These are phyloP conservation scores for Lycopodina hypogea DNA, from an alignment of 37 sponge, comb jelly and placozoan genomes.

Conservation along the genomic window DNA sequence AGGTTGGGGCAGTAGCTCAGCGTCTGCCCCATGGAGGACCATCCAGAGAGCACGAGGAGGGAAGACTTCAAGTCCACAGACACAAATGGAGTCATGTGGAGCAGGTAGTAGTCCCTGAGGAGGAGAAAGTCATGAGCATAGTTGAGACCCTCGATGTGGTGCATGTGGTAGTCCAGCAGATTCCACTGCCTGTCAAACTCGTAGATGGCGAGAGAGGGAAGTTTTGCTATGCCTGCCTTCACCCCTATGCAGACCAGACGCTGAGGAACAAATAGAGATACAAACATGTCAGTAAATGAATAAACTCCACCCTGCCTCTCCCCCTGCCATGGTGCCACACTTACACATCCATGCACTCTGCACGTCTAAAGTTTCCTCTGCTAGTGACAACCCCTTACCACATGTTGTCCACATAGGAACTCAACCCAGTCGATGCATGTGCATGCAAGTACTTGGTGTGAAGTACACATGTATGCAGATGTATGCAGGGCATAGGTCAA, in stretches of 20 bases:
- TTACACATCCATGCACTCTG: no score
- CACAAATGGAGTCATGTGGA: constrained; percentile 91
- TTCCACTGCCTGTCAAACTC: constrained; percentile 80
- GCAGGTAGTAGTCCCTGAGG: constrained; percentile 77
- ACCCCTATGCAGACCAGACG: constrained; percentile 70
- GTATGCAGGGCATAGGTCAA: no score
- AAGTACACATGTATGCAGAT: no score
- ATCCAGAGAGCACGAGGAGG: constrained; percentile 33
- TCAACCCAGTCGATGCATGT: no score
- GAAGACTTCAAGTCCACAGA: constrained; percentile 11
- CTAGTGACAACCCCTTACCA: no score
- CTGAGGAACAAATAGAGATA: constrained; percentile 29
- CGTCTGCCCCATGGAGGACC: constrained; percentile 52
- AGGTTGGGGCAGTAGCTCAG: constrained; percentile 54
- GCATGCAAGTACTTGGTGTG: no score
- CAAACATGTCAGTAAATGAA: not conserved
- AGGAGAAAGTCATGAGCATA: constrained; percentile 88
- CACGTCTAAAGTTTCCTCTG: no score
- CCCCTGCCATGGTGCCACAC: no score
- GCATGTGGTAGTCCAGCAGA: constrained; percentile 36
- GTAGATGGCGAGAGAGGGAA: constrained; percentile 66
- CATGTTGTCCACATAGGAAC: no score
- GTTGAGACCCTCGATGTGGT: constrained; percentile 81
- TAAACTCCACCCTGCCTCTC: not conserved
- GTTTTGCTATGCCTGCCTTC: constrained; percentile 19